Conservation (phyloP, 2,113 vertebrate species). For the Varanus komodoensis region DNA sequence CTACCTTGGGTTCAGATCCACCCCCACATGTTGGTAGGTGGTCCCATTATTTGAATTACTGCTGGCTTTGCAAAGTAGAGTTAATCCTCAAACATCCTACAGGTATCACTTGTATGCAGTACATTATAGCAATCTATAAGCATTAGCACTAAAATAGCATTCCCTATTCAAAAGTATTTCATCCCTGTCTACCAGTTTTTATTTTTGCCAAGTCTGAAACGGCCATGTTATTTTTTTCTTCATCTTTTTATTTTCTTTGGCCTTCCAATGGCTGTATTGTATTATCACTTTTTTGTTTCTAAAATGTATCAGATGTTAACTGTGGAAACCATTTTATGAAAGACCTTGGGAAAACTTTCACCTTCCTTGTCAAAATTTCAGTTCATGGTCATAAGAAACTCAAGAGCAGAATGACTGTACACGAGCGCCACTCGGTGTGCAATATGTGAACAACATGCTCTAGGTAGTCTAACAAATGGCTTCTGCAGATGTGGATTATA, state of each 20-base stretch:
- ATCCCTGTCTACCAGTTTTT: background rate
- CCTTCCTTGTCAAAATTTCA: background rate
- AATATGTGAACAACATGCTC: background rate
- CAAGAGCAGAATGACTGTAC: constrained; percentile 27
- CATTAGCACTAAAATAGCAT: background rate
- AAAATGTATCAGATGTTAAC: background rate
- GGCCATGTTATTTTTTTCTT: background rate
- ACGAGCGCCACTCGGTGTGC: constrained; percentile 60
- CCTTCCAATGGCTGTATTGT: background rate
- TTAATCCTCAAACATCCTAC: background rate
- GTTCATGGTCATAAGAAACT: background rate
- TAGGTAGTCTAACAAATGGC: background rate
- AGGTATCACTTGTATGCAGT: background rate
- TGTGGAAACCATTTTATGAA: background rate
- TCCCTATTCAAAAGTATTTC: background rate
- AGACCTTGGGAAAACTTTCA: background rate
- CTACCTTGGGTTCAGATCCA: background rate
- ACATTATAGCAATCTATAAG: background rate
- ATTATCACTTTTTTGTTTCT: background rate
- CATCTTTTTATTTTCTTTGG: background rate
- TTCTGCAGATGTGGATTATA: background rate
- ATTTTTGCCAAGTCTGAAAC: background rate
- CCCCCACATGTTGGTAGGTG: background rate
- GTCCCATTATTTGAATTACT: background rate
- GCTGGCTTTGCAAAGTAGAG: background rate